Base-by-base conservation (phyloP, 2,888 invertebrate species). In the Trichopoda pennipes region DNA sequence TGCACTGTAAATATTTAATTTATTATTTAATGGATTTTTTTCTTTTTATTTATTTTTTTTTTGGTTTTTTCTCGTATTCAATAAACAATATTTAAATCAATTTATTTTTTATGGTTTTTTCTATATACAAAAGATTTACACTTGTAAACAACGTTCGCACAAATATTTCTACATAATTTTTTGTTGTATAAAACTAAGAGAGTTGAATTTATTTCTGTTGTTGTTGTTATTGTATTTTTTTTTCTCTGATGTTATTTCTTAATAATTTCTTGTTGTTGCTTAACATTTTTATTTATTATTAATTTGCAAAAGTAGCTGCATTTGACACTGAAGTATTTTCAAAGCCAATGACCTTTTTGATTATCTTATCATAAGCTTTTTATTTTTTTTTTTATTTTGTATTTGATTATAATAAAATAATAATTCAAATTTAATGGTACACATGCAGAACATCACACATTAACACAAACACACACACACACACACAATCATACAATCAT, bases 281-380 rank as follows among this genome's bases (percentile, higher is more conserved):
- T 68, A 68, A 10, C 55, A 49, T 63, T 77, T 70, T 73, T 49
- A 42, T 53, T 49, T 49, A 49, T 49, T 17, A 49, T 44, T 44
- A 58, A 80, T 74, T 80, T 80, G 55, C 73, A 55, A 79, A 80
- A 80, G 73, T 73, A 49, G 38, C 61, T 77, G 77, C 79, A 80
- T 80, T 80, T 80, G 79, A 74, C 79, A 80, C 74, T 80, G 79
- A 74, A 80, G 61, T 69, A 68, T 68, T 74, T 80, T 70, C 79
- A 61, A 68, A 66, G 82, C 75, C 82, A 82, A 72, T 72, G 79
- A 82, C 55, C 82, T 73, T 78, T 64, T 68, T 81, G 55, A 69
- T 78, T 74, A 81, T 81, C 81, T 81, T 81, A 81, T 81, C 81
- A 74, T 81, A 81, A 78, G 60, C 56, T 55, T 49, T 68, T 64